Base-by-base conservation (phyloP, 2,113 vertebrate species). In the Balaeniceps rex region DNA sequence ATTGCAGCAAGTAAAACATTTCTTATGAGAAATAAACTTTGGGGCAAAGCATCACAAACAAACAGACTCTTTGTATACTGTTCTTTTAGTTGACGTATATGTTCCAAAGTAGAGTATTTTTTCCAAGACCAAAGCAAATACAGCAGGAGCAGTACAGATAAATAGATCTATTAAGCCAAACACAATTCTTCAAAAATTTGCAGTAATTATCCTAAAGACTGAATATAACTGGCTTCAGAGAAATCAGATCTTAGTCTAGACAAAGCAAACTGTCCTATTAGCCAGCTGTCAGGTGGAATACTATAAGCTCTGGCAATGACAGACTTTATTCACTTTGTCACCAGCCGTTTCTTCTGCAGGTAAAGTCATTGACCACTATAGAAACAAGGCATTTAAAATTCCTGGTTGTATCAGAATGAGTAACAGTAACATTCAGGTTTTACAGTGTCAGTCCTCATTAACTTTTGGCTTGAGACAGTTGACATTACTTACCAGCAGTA, bases 81-180 rank as follows among this genome's bases (percentile, higher is more conserved):
- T 82, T 91, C 65, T 94, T 97, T 97, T 95, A 97, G 96, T 97
- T 97, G 75, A 87, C 91, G 95, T 88, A 9, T 2, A 91, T 13
- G 87, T 94, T 97, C 89, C 89, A 94, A 89, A 83, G 87, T 87
- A 91, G 58, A 94, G 40, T 83, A 90, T n/a, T 87, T 90, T 97
- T 96, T 95, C 90, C 96, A 97, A 93, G 87, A 96, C 87, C 94
- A 88, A 94, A 91, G 95, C 81, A 95, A 94, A 96, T 94, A 96
- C 97, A 97, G 94, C 70, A 96, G 75, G 71, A 95, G 60, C 63
- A 90, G 63, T 94, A 97, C 94, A 97, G 93, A 93, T 72, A 96
- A 85, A 89, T 25, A 94, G 68, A 95, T 51, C 89, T 95, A 96
- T 70, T 83, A 75, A 93, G 87, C 54, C 89, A 93, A 96, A 95